Percentiles rank a stretch among this genome's conserved stretches.
These are phyloP conservation scores for Dendroctonus ponderosae DNA, from an alignment of 1,140 invertebrate genomes.

Conservation along the genomic window DNA sequence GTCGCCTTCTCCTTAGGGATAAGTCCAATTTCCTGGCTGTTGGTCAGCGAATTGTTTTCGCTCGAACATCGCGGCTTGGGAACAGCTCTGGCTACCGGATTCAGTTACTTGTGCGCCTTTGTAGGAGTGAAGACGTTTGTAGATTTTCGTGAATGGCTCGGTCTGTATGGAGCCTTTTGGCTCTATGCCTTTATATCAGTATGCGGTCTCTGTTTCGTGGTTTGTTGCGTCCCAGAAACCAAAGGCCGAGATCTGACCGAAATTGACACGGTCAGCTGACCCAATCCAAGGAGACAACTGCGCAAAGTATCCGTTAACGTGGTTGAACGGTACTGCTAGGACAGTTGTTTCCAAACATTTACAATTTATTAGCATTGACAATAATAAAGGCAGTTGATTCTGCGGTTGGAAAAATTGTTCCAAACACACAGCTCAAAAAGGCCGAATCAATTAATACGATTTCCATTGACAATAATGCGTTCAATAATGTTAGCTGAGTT, in stretches of 20 bases:
- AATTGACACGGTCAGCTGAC: constrained; percentile 64
- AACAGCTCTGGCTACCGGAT: constrained; percentile 77
- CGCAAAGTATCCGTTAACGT: constrained; percentile 42
- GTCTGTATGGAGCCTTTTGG: constrained; percentile 83
- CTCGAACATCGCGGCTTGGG: constrained; percentile 80
- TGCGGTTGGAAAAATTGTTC: background rate
- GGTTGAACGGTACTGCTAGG: constrained; percentile 44
- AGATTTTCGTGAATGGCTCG: constrained; percentile 73
- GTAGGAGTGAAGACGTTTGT: constrained; percentile 85
- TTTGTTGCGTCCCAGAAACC: constrained; percentile 86
- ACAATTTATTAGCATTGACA: too few species aligned
- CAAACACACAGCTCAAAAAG: background rate
- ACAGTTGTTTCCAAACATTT: background rate
- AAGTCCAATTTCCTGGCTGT: constrained; percentile 84
- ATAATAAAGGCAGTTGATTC: background rate
- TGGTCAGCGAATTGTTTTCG: constrained; percentile 86
- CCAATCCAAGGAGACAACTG: constrained; percentile 33
- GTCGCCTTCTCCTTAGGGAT: constrained; percentile 84
- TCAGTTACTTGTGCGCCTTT: constrained; percentile 86
- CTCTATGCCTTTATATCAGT: constrained; percentile 82
- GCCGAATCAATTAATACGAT: background rate
- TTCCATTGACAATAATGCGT: background rate
- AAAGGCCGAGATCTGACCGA: constrained; percentile 85
- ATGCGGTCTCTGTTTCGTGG: constrained; percentile 78
- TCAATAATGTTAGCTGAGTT: too few species aligned